These are phyloP conservation scores for Myotis brandtii DNA, from an alignment of 2,113 vertebrate species.

Conservation along the genomic window DNA sequence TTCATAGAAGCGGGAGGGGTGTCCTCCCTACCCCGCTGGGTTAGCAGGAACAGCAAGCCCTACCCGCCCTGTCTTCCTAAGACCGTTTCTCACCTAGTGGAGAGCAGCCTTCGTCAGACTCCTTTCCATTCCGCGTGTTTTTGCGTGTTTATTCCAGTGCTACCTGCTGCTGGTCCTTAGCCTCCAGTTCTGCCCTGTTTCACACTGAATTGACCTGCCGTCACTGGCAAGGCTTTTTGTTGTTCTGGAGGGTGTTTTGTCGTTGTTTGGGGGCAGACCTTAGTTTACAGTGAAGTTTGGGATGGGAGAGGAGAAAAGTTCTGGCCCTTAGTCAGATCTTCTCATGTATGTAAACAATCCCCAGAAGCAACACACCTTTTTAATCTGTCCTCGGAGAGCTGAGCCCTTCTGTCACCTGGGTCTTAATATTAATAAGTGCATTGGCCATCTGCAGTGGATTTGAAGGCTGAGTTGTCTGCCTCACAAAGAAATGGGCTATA, in stretches of 20 bases:
- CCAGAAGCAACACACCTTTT: conserved; percentile 47
- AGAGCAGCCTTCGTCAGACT: not conserved
- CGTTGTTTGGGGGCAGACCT: conserved; percentile 2
- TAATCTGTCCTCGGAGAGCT: conserved; percentile 20
- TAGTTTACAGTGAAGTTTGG: not conserved
- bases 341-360: not conserved
- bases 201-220: not conserved
- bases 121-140: not conserved
- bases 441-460: conserved; percentile 83
- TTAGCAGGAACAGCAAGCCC: not conserved
- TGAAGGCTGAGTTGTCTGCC: conserved; percentile 83
- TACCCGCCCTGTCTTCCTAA: not conserved
- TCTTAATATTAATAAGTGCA: conserved; percentile 78
- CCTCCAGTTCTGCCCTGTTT: not conserved
- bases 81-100: conserved; percentile 26
- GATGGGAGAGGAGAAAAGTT: not conserved
- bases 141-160: not conserved
- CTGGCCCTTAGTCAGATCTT: not conserved
- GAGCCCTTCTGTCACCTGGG: conserved; percentile 76
- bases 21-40: not conserved
- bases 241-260: not conserved
- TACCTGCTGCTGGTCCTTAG: not conserved
- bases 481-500: conserved; percentile 83
- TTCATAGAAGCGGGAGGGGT: not conserved
- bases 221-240: not conserved